Conservation (phyloP, 1,140 invertebrate species). For the Bombyx mori region ASM3026992v2 NC_085124.1:9003001-9003500, state of each 20-base stretch:
- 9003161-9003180: conserved; percentile 67
- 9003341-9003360: conserved; percentile 50
- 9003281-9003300: conserved; percentile 67
- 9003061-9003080: too few species aligned
- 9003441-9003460: conserved; percentile 42
- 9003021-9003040: too few species aligned
- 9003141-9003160: conserved; percentile 10
- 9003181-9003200: conserved; percentile 70
- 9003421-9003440: conserved; percentile 50
- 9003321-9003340: conserved; percentile 63
- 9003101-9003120: too few species aligned
- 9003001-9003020: too few species aligned
- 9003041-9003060: too few species aligned
- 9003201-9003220: conserved; percentile 62
- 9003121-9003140: too few species aligned
- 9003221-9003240: conserved; percentile 70
- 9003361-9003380: conserved; percentile 39
- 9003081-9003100: too few species aligned
- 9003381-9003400: conserved; percentile 42
- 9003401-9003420: conserved; percentile 60
- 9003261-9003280: conserved; percentile 71
- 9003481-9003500: too few species aligned
- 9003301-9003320: conserved; percentile 54
- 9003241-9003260: conserved; percentile 72
- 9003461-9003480: conserved; percentile 25